These are phyloP conservation scores for Alosa alosa DNA, from an alignment of 2,113 vertebrate species.

Conservation along the genomic window DNA sequence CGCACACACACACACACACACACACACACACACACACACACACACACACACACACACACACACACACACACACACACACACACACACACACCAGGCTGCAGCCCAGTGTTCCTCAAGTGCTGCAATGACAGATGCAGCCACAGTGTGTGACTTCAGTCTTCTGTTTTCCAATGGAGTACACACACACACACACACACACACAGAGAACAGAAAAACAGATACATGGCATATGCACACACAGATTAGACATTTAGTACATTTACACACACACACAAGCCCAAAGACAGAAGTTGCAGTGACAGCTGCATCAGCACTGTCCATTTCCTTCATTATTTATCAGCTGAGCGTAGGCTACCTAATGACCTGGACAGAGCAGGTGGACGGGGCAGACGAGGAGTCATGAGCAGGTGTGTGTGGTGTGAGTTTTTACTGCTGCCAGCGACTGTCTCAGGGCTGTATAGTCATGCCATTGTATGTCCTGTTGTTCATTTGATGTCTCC, in stretches of 20 bases:
- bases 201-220: background rate
- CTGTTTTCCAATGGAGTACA: background rate
- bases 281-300: background rate
- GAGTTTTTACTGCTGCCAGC: background rate
- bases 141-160: background rate
- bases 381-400: background rate
- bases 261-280: background rate
- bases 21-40: background rate
- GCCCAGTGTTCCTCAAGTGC: background rate
- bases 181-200: background rate
- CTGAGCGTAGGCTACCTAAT: background rate
- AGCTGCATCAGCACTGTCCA: conserved; percentile 1
- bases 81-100: background rate
- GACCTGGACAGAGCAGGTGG: background rate
- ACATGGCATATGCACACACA: background rate
- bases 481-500: no score
- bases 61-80: background rate
- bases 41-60: background rate
- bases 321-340: background rate
- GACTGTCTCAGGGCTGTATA: background rate
- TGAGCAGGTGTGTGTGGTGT: background rate
- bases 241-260: background rate
- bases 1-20: background rate
- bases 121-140: background rate
- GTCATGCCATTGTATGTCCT: background rate